phyloP scores from a whole-genome alignment of 1,140 invertebrate genomes.

The Hylaeus anthracinus region DNA sequence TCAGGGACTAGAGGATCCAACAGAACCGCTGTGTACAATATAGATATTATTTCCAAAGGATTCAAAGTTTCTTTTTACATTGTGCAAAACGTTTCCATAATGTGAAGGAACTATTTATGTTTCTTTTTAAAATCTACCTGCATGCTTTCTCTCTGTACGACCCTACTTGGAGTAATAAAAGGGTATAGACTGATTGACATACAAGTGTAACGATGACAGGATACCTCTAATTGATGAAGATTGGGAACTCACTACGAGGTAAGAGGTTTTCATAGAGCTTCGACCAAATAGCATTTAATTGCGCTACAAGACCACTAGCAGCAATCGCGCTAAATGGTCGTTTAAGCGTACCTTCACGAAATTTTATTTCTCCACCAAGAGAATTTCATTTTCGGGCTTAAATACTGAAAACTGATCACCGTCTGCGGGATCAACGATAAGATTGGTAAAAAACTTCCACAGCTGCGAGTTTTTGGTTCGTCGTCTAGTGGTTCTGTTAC shows the following conservation, averaged over 20 bases:
- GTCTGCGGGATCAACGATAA: constrained; percentile 76
- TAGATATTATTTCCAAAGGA: constrained; percentile 19
- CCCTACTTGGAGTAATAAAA: constrained; percentile 40
- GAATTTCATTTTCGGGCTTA: constrained; percentile 83
- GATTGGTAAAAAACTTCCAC: constrained; percentile 78
- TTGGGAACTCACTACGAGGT: constrained; percentile 60
- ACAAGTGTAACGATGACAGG: constrained; percentile 47
- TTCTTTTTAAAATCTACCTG: constrained; percentile 34
- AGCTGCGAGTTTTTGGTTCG: constrained; percentile 72
- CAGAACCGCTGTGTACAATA: constrained; percentile 30
- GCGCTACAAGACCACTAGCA: constrained; percentile 36
- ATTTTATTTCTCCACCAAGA: constrained; percentile 87
- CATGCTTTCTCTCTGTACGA: constrained; percentile 44
- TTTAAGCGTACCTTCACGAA: constrained; percentile 83
- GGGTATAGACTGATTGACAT: constrained; percentile 30
- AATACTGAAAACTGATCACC: constrained; percentile 79
- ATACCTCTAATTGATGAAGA: constrained; percentile 64
- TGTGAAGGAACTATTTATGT: constrained; percentile 36
- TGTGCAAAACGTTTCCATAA: constrained; percentile 30
- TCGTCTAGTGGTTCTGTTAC: constrained; percentile 66
- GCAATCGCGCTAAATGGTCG: constrained; percentile 39
- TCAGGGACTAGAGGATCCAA: constrained; percentile 55
- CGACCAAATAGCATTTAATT: constrained; percentile 37
- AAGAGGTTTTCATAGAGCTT: constrained; percentile 52
- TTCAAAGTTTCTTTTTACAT: constrained; percentile 20